phyloP scores from a whole-genome alignment of 2,888 invertebrate genomes.

The Heliconius charithonia region DNA sequence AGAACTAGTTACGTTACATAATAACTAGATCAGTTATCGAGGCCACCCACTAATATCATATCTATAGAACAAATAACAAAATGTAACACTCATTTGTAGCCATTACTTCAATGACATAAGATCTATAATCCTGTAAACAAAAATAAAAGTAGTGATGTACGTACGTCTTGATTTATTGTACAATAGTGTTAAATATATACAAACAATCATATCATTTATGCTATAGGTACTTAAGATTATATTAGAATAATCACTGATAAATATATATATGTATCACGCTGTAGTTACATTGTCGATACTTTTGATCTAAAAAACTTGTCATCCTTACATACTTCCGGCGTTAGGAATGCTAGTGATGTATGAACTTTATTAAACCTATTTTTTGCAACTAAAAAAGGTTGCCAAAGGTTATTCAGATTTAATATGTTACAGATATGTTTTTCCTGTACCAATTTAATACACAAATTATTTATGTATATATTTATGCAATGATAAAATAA shows the following conservation, averaged over 20 bases:
- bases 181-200: background rate
- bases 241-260: slow-evolving; percentile 4
- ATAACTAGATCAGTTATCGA: slow-evolving; percentile 60
- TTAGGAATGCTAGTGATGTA: slow-evolving; percentile 33
- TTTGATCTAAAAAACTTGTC: slow-evolving; percentile 38
- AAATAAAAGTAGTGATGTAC: background rate
- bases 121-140: slow-evolving; percentile 14
- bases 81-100: slow-evolving; percentile 24
- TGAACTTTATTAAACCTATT: background rate
- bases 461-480: background rate
- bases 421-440: background rate
- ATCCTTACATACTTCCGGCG: slow-evolving; percentile 41
- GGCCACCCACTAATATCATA: slow-evolving; percentile 49
- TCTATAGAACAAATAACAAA: slow-evolving; percentile 24
- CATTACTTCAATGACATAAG: slow-evolving; percentile 25
- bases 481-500: background rate
- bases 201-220: slow-evolving; percentile 18
- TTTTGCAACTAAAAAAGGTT: slow-evolving; percentile 10
- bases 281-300: slow-evolving; percentile 34
- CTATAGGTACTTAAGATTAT: background rate
- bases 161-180: slow-evolving; percentile 5
- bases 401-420: background rate
- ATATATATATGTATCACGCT: background rate
- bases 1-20: slow-evolving; percentile 52
- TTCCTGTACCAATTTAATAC: background rate